These are phyloP conservation scores for Leptonema lineaticorne DNA, from an alignment of 1,140 invertebrate genomes.

Conservation along the genomic window DNA sequence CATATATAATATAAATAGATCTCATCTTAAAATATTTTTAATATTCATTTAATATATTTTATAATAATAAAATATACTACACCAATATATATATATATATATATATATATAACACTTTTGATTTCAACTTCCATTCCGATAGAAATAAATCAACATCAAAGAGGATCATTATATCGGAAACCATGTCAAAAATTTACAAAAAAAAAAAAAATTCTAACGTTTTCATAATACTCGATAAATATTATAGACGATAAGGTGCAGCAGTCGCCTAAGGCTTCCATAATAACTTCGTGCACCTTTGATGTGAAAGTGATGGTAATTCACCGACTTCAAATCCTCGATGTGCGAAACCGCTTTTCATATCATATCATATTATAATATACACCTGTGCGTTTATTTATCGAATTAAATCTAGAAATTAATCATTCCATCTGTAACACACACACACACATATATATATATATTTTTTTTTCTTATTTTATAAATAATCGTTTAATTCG, in stretches of 20 bases:
- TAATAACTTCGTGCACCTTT: background rate
- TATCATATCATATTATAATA: background rate
- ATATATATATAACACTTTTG: background rate
- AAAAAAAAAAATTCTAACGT: too few relatives aligned
- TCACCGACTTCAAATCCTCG: background rate
- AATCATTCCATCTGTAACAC: background rate
- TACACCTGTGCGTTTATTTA: background rate
- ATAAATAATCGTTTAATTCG: background rate
- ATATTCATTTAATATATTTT: too few relatives aligned
- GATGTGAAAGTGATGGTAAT: background rate
- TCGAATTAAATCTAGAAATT: background rate
- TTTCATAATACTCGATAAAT: too few relatives aligned
- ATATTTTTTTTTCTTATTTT: background rate
- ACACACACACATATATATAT: background rate
- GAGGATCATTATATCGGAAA: background rate
- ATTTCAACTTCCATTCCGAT: background rate
- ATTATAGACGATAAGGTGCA: background rate
- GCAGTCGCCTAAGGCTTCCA: background rate
- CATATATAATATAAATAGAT: too few relatives aligned
- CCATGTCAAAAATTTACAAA: too few relatives aligned
- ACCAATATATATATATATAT: too few relatives aligned
- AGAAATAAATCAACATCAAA: background rate
- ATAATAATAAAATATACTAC: too few relatives aligned
- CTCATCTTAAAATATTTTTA: too few relatives aligned
- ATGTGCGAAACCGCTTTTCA: background rate